Evolutionary conservation across 2,797 vertebrate species (phyloP).

Genomic region (Acipenser ruthenus): DNA sequence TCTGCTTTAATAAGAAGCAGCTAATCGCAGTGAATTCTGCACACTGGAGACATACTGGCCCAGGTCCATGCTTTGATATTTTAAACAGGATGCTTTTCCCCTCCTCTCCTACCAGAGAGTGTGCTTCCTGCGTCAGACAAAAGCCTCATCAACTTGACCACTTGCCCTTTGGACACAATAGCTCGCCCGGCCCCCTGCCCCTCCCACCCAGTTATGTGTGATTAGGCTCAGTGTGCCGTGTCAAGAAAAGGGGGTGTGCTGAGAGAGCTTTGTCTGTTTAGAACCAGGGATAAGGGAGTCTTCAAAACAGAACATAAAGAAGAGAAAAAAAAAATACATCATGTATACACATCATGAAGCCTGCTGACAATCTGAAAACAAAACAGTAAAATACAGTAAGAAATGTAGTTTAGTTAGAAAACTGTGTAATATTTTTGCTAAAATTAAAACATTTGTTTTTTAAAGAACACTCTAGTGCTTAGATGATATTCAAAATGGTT

Average conservation of each 20-base stretch:
- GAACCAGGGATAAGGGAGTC: slow-evolving; percentile 61
- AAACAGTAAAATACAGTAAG: too few species aligned
- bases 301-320: slow-evolving; percentile 32
- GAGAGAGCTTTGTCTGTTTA: slow-evolving; percentile 81
- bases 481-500: too few species aligned
- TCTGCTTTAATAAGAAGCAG: background rate
- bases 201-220: slow-evolving; percentile 99
- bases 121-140: slow-evolving; percentile 83
- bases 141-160: slow-evolving; percentile 99
- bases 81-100: slow-evolving; percentile 64
- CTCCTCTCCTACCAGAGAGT: too few species aligned
- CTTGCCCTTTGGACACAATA: slow-evolving; percentile 99
- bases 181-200: slow-evolving; percentile 88
- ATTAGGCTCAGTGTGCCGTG: slow-evolving; percentile 99
- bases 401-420: too few species aligned
- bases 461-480: too few species aligned
- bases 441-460: too few species aligned
- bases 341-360: too few species aligned
- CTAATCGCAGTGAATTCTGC: background rate
- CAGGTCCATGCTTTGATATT: slow-evolving; percentile 67
- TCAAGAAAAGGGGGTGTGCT: slow-evolving; percentile 93
- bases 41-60: slow-evolving; percentile 28
- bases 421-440: too few species aligned
- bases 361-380: too few species aligned
- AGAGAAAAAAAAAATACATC: too few species aligned